Evolutionary conservation across 1,140 invertebrate species (phyloP).

Genomic region (Nephila pilipes): DNA sequence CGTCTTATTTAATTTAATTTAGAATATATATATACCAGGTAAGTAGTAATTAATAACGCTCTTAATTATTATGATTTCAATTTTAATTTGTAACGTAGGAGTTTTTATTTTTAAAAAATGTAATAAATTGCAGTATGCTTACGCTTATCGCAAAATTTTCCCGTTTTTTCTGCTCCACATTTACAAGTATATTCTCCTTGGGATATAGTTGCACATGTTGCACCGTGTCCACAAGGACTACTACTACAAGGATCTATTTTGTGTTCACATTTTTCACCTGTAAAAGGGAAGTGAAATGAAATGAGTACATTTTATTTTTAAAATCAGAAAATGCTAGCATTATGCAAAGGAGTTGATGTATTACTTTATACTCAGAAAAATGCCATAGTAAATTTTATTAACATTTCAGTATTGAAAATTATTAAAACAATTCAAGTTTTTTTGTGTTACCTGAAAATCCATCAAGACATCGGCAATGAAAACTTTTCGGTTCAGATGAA

Average conservation of each 20-base stretch:
- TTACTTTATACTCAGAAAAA: neutral
- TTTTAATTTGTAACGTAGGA: no score
- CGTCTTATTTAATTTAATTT: no score
- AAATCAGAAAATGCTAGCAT: neutral
- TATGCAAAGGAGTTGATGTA: neutral
- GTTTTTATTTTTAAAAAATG: no score
- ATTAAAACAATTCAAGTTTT: neutral
- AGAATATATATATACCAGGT: no score
- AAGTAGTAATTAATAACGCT: no score
- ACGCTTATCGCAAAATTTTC: conserved; percentile 86
- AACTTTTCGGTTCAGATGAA: conserved; percentile 81
- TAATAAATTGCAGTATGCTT: conserved; percentile 78
- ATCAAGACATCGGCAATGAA: conserved; percentile 84
- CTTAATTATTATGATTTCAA: no score
- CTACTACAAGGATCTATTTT: conserved; percentile 56
- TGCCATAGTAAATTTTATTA: no score
- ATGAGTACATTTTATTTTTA: neutral
- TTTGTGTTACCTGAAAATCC: conserved; percentile 83
- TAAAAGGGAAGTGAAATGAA: neutral
- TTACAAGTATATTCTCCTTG: conserved; percentile 88
- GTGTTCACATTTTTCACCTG: conserved; percentile 84
- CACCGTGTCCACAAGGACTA: conserved; percentile 88
- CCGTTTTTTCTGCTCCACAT: conserved; percentile 87
- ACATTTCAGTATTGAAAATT: no score
- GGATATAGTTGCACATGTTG: conserved; percentile 87